These are phyloP conservation scores for Acanthornis magna DNA, from an alignment of 2,797 vertebrate genomes.

Conservation along the genomic window DNA sequence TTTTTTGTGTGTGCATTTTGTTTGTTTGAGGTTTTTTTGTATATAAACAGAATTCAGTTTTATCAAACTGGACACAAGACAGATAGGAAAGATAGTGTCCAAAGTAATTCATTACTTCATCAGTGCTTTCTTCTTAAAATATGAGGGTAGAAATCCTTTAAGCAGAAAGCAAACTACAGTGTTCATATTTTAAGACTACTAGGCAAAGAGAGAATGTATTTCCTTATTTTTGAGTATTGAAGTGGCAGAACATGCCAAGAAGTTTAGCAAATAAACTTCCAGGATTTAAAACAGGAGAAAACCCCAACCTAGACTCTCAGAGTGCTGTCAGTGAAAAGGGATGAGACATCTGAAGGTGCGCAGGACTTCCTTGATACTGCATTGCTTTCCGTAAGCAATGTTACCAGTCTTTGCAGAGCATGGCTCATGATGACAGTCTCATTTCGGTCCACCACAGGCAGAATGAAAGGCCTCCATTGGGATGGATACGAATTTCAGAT, in stretches of 20 bases:
- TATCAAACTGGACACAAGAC: background rate
- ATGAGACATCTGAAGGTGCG: conserved; percentile 31
- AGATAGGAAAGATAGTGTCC: background rate
- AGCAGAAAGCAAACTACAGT: background rate
- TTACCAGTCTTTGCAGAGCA: conserved; percentile 51
- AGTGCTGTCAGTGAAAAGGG: conserved; percentile 35
- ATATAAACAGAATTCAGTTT: background rate
- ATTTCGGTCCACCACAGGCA: conserved; percentile 3
- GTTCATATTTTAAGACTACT: background rate
- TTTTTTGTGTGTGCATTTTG: background rate
- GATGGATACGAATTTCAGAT: conserved; percentile 41
- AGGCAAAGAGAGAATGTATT: background rate
- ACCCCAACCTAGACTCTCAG: background rate
- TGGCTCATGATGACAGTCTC: conserved; percentile 16
- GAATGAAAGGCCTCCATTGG: conserved; percentile 40
- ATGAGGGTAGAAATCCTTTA: accelerated
- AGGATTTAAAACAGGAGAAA: background rate
- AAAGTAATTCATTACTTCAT: background rate
- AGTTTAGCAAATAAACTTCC: background rate
- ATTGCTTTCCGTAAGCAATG: background rate
- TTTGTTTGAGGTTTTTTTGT: background rate
- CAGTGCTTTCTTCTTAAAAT: background rate
- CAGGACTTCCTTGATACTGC: background rate
- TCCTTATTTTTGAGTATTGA: background rate
- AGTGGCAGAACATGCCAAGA: background rate